phyloP scores from a whole-genome alignment of 2,113 vertebrate genomes.

The Ictidomys tridecemlineatus region DNA sequence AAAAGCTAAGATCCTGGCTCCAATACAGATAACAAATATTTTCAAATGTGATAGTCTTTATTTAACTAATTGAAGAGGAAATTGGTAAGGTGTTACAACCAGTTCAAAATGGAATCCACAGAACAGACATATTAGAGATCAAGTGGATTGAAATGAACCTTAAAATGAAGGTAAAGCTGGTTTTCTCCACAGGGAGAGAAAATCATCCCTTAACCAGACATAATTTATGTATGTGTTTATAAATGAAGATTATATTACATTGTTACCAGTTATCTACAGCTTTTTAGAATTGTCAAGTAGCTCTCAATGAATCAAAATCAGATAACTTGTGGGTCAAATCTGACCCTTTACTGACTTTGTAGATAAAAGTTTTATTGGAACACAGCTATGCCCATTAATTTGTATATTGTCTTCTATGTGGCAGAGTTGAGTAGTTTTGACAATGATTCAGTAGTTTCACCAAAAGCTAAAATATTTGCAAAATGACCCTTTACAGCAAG shows the following conservation, averaged over 20 bases:
- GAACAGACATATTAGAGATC: not conserved
- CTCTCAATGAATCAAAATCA: not conserved
- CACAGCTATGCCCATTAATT: not conserved
- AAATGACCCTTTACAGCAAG: not conserved
- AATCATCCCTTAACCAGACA: not conserved
- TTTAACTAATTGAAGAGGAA: not conserved
- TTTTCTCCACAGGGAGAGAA: not conserved
- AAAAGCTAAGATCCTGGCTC: not conserved
- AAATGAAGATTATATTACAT: conserved; percentile 3
- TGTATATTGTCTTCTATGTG: not conserved
- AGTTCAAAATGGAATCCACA: conserved; percentile 28
- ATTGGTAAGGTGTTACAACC: not conserved
- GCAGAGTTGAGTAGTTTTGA: not conserved
- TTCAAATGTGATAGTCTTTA: conserved; percentile 17
- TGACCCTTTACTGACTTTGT: not conserved
- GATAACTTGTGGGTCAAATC: not conserved
- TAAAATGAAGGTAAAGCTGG: not conserved
- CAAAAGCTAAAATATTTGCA: conserved; percentile 5
- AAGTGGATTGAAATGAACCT: not conserved
- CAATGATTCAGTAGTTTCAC: not conserved
- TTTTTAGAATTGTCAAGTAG: not conserved
- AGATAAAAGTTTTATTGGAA: conserved; percentile 10
- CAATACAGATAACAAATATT: not conserved
- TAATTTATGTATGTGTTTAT: not conserved
- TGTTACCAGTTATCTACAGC: not conserved